Conservation (phyloP, 2,888 invertebrate species). For the Pemphredon lugubris region DNA sequence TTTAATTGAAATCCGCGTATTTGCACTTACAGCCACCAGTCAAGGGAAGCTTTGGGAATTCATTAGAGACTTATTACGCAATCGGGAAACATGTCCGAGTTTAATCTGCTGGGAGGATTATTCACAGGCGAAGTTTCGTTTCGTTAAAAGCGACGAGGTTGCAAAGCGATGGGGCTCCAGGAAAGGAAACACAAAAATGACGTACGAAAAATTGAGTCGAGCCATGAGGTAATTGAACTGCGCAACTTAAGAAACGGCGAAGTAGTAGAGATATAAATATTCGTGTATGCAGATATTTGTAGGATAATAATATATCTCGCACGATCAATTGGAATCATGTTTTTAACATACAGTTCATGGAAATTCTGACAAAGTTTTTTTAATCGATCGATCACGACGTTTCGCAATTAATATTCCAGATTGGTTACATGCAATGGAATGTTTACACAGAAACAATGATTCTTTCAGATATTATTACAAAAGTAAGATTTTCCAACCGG, state of each 20-base stretch:
- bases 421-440: too few relatives aligned
- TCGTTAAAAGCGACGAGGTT: constrained; percentile 92
- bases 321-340: too few relatives aligned
- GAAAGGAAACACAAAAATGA: constrained; percentile 94
- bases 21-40: constrained; percentile 67
- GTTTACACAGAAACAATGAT: background rate
- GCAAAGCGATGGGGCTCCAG: constrained; percentile 93
- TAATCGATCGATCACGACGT: too few relatives aligned
- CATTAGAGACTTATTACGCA: constrained; percentile 89
- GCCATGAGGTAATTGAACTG: constrained; percentile 87
- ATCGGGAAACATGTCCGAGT: constrained; percentile 89
- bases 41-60: constrained; percentile 89
- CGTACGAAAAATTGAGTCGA: constrained; percentile 94
- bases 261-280: too few relatives aligned
- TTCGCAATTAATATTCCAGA: too few relatives aligned
- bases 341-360: too few relatives aligned
- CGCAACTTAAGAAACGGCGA: too few relatives aligned
- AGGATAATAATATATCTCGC: too few relatives aligned
- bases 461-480: constrained; percentile 89
- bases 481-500: constrained; percentile 88
- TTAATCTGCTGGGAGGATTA: constrained; percentile 95
- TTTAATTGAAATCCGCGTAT: too few relatives aligned
- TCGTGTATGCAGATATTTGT: too few relatives aligned
- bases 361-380: too few relatives aligned
- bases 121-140: constrained; percentile 91